Base-by-base conservation (phyloP, 2,113 vertebrate species). In the Nettapus auritus region DNA sequence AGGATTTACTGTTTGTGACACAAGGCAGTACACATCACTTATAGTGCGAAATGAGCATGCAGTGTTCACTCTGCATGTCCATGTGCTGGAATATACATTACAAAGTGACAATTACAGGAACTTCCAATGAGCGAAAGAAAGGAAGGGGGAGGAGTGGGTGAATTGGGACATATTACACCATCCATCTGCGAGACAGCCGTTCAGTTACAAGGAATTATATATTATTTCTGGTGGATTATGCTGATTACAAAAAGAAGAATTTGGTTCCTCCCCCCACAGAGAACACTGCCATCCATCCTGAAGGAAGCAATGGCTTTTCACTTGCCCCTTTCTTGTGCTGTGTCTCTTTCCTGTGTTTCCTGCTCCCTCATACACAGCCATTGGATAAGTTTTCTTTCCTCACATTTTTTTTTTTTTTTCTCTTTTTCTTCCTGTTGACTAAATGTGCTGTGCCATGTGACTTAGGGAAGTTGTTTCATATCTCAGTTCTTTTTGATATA, bases 141-240 rank as follows among this genome's bases (percentile, higher is more conserved):
- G 91, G 97, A 84, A 94, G 89, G 78, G 64, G 92, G 82, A 52
- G 66, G 82, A 91, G 28, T 1, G 29, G 70, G 77, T 79, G 59
- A 77, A 94, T 78, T 87, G 94, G 97, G 97, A 97, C 96, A 97
- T 87, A 96, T 96, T 97, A 98, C 95, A 97, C 96, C 90, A 96
- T 97, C 97, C 98, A 98, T 98, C 98, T 98, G 98, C 94, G 96
- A 97, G 98, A 98, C 97, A 98, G 98, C 98, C 98, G 90, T 98
- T 97, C 97, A 97, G 97, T 96, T 97, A 97, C 97, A 95, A 75
- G 93, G 97, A 98, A 97, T 98, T 98, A 98, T 94, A 63, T 93
- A 98, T 98, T 98, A 96, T 98, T 98, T 98, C 97, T 98, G 98
- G 98, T 97, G 97, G 98, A 98, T 98, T 98, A 98, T 14, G 11